Evolutionary conservation across 2,113 vertebrate genomes (phyloP).

Genomic region (Mastomys natalensis): DNA sequence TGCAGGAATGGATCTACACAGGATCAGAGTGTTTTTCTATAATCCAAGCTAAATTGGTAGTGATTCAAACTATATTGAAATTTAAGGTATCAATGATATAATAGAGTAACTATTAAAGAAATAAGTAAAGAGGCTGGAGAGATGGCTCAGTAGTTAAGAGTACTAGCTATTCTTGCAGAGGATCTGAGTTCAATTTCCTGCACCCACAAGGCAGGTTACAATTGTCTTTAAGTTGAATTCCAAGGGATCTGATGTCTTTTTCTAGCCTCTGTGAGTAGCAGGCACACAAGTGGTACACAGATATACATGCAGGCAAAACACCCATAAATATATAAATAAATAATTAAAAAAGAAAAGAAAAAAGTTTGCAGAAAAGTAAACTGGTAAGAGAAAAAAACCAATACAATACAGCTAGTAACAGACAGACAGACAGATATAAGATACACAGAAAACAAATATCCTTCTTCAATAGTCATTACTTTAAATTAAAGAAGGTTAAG

Average conservation of each 20-base stretch:
- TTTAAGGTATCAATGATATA: neutral
- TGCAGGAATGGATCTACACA: neutral
- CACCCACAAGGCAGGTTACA: neutral
- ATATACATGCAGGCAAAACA: neutral
- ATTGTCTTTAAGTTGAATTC: neutral
- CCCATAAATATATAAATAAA: neutral
- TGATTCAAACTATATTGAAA: neutral
- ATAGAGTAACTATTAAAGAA: neutral
- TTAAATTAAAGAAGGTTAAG: neutral
- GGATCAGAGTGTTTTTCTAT: neutral
- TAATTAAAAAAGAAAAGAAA: neutral
- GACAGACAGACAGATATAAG: neutral
- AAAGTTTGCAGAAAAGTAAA: constrained; percentile 3
- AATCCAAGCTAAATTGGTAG: neutral
- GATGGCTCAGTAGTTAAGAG: neutral
- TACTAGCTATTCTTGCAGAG: neutral
- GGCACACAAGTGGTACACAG: neutral
- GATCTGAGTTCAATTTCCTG: neutral
- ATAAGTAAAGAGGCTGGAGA: neutral
- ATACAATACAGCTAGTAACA: neutral
- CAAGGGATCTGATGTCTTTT: neutral
- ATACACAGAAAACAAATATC: neutral
- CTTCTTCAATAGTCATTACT: neutral
- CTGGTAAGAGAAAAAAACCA: neutral
- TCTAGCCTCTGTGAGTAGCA: neutral